Evolutionary conservation across 2,113 vertebrate species (phyloP).

Genomic region (Halcyon senegalensis): DNA sequence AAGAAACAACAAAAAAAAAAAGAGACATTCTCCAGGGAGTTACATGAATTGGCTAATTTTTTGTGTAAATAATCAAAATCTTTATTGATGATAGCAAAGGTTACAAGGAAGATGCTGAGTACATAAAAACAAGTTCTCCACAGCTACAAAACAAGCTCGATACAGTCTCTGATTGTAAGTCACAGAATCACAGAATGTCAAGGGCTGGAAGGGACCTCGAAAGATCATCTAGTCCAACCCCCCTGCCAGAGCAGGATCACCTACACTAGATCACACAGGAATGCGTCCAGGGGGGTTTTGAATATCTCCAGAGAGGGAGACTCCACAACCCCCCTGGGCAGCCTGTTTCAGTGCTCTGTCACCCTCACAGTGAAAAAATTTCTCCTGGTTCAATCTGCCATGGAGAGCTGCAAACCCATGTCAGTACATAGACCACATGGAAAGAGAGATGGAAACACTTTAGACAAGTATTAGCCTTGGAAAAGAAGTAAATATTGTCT

Average conservation of each 20-base stretch:
- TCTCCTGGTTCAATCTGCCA: not conserved
- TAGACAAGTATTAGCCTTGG: not conserved
- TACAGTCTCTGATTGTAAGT: not conserved
- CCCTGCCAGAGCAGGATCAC: too few species aligned
- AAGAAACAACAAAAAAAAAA: not conserved
- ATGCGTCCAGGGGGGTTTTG: too few species aligned
- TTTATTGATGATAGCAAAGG: not conserved
- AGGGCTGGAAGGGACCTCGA: too few species aligned
- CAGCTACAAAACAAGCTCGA: not conserved
- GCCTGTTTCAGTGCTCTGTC: too few species aligned
- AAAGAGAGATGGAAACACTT: not conserved
- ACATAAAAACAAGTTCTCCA: not conserved
- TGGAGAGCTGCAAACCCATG: not conserved
- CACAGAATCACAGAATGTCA: too few species aligned
- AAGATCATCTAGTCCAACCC: too few species aligned
- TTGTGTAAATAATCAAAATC: not conserved
- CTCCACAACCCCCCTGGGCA: too few species aligned
- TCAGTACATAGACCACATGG: fast-evolving
- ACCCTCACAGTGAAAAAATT: too few species aligned
- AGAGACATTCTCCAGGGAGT: not conserved
- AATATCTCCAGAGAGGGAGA: too few species aligned
- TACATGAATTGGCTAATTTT: not conserved
- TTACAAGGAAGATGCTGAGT: not conserved
- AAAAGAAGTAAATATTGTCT: not conserved
- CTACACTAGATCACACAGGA: too few species aligned